Base-by-base conservation (phyloP, 1,140 invertebrate genomes). In the Phthorimaea operculella region DNA sequence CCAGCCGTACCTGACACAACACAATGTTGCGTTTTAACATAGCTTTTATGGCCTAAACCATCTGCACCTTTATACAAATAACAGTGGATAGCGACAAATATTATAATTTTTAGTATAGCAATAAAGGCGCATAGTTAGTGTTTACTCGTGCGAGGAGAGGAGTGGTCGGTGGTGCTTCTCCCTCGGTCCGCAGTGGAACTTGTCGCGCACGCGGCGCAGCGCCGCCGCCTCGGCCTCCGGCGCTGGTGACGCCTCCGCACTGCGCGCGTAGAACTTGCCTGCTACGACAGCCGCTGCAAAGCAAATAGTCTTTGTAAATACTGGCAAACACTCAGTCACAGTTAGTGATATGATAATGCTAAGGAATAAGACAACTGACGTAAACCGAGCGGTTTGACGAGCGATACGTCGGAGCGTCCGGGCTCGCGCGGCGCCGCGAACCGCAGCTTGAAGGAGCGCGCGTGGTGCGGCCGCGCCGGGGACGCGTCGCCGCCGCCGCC, bases 341-440 rank as follows among this genome's bases (percentile, higher is more conserved):
- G 21, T 28, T 28, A 28, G 21, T 28, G 21, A 28, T 28, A 4
- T 28, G 21, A 28, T 28, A 28, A 4, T 28, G 21, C 2, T 28
- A 28, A 28, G 21, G 21, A 28, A 4, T 28, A 28, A 28, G 16
- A 16, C 2, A 51, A 70, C 76, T 72, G 12, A 77, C 85, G 69
- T 54, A 79, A 60, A 8, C 58, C 63, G 0, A 72, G 61, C 17
- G 79, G 79, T 16, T 66, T 68, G n/a, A 74, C 62, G 4, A 68
- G 63, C 4, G 77, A 78, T 16, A 79, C 68, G 57, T 78, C 59
- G 6, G 79, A 83, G 55, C 77, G 76, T 14, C 79, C 77, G 14
- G 59, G 70, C 42, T 52, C 76, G 34, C 71, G 67, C 48, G 66
- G 67, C 1, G 68, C 49, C 44, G 76, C 77, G 63, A 83, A 83